Conservation (phyloP, 1,140 invertebrate species). For the Drosophila carrolli region DNA sequence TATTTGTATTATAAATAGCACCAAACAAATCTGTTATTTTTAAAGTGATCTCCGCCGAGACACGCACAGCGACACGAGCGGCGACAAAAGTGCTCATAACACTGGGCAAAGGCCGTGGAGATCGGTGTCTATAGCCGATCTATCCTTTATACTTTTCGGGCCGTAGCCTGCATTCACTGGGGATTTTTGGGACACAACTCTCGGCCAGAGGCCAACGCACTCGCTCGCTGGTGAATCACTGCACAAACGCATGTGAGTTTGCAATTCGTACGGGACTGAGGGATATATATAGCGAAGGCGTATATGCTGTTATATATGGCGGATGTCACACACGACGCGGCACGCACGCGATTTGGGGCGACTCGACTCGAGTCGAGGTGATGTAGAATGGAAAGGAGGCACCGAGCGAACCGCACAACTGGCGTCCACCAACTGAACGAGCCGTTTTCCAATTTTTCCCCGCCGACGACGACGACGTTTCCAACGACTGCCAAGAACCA, state of each 20-base stretch:
- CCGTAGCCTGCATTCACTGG: slow-evolving; percentile 32
- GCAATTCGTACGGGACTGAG: slow-evolving; percentile 14
- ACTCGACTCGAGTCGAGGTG: slow-evolving; percentile 2
- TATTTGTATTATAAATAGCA: slow-evolving; percentile 67
- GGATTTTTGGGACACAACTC: slow-evolving; percentile 18
- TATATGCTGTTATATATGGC: slow-evolving; percentile 47
- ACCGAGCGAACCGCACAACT: slow-evolving; percentile 70
- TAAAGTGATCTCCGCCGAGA: slow-evolving; percentile 71
- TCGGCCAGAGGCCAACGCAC: slow-evolving; percentile 65
- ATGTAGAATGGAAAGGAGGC: slow-evolving; percentile 45
- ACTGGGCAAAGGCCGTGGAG: slow-evolving; percentile 43
- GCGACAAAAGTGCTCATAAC: slow-evolving; percentile 51
- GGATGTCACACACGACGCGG: slow-evolving; percentile 46
- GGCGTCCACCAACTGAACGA: slow-evolving; percentile 70
- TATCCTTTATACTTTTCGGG: slow-evolving; percentile 10
- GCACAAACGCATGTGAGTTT: slow-evolving; percentile 40
- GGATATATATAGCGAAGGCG: slow-evolving; percentile 11
- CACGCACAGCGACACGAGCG: slow-evolving; percentile 52
- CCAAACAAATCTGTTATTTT: slow-evolving; percentile 83
- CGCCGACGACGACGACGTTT: slow-evolving; percentile 26
- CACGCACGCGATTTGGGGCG: slow-evolving; percentile 25
- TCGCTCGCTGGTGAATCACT: slow-evolving; percentile 62
- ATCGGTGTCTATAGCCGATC: slow-evolving; percentile 18
- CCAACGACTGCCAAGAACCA: slow-evolving; percentile 21
- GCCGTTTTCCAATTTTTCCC: slow-evolving; percentile 51